Evolutionary conservation across 2,113 vertebrate genomes (phyloP).

Genomic region (Edolisoma coerulescens): DNA sequence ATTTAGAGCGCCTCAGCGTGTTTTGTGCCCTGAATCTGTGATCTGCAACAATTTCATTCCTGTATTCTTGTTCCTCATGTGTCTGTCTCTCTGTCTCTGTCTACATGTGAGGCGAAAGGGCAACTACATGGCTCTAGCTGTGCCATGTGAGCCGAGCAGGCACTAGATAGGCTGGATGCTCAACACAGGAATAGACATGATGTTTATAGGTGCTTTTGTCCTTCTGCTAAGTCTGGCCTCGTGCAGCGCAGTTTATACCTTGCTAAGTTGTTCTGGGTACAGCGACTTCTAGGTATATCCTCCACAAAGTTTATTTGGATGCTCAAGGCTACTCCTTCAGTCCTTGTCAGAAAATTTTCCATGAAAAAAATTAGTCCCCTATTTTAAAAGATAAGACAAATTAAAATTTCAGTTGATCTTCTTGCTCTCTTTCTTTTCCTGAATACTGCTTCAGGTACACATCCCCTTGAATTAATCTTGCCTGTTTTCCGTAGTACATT

Average conservation of each 20-base stretch:
- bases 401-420: neutral
- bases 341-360: neutral
- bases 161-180: neutral
- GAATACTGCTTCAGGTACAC: neutral
- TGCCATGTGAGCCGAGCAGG: fast-evolving
- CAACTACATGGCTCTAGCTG: neutral
- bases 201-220: neutral
- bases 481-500: neutral
- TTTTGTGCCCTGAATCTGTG: neutral
- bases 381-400: neutral
- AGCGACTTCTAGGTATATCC: neutral
- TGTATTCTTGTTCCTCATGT: neutral
- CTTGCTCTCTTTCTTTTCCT: neutral
- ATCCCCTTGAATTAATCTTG: neutral
- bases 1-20: neutral
- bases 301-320: neutral
- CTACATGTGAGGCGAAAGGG: neutral
- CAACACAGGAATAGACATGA: neutral
- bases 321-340: neutral
- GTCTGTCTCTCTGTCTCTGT: neutral
- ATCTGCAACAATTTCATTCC: neutral
- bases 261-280: neutral
- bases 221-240: neutral
- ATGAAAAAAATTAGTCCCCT: neutral
- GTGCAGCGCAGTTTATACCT: neutral